Conservation (phyloP, 2,888 invertebrate genomes). For the Eupeodes luniger region DNA sequence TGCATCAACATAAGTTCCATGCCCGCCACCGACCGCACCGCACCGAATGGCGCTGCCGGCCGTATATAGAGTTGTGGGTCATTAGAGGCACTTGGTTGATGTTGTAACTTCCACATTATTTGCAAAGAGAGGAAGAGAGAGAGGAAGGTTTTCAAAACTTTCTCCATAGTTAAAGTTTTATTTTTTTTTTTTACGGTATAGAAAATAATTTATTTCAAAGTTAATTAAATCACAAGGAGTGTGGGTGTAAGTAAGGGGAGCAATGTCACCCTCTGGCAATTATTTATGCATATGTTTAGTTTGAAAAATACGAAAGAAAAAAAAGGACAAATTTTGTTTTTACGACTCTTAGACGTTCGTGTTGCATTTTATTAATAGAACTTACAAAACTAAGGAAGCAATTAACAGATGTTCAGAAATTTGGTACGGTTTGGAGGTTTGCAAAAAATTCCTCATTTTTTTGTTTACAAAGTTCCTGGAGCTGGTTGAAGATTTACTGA, state of each 20-base stretch:
- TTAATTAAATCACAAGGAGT: slow-evolving; percentile 54
- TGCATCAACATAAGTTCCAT: not conserved
- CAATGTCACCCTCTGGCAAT: not conserved
- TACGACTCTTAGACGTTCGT: slow-evolving; percentile 5
- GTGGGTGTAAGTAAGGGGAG: not conserved
- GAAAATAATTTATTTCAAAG: slow-evolving; percentile 63
- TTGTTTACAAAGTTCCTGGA: slow-evolving; percentile 21
- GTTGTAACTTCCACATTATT: slow-evolving; percentile 40
- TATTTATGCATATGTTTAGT: slow-evolving; percentile 23
- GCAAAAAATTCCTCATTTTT: not conserved
- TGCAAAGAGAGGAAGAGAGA: not conserved
- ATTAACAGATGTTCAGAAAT: not conserved
- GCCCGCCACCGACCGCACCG: not conserved
- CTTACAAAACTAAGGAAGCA: not conserved
- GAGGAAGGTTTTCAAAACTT: slow-evolving; percentile 55
- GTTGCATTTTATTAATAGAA: slow-evolving; percentile 14
- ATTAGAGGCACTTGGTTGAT: slow-evolving; percentile 58
- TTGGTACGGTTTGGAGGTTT: no score
- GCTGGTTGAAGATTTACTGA: slow-evolving; percentile 8
- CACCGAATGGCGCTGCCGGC: not conserved
- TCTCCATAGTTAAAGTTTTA: slow-evolving; percentile 54
- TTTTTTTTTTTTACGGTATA: slow-evolving; percentile 39
- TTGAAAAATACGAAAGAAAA: not conserved
- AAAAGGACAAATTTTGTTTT: slow-evolving; percentile 16
- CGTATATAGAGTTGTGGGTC: slow-evolving; percentile 49